These are phyloP conservation scores for Cylindroiulus punctatus DNA, from an alignment of 2,888 invertebrate species.

Conservation along the genomic window DNA sequence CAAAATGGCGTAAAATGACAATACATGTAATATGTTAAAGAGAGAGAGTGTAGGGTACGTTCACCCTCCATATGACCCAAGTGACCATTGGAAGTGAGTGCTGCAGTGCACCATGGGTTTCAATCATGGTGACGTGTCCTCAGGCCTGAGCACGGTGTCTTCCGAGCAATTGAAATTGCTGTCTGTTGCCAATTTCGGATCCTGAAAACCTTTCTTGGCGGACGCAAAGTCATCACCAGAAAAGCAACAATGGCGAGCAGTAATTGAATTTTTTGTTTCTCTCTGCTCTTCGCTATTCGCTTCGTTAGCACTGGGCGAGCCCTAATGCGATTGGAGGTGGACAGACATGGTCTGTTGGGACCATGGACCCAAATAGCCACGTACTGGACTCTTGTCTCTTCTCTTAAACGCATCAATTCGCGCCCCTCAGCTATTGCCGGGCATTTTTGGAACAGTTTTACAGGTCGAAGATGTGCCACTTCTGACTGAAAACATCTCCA, in stretches of 20 bases:
- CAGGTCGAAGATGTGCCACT: not conserved
- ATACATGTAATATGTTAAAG: too few relatives aligned
- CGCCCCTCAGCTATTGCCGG: not conserved
- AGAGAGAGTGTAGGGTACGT: too few relatives aligned
- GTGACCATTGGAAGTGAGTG: too few relatives aligned
- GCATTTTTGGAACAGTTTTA: not conserved
- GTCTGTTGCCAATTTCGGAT: not conserved
- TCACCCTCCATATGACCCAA: too few relatives aligned
- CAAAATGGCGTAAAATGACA: too few relatives aligned
- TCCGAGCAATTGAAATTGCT: not conserved
- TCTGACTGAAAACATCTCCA: not conserved
- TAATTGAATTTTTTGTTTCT: slow-evolving; percentile 7
- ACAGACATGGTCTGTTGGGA: slow-evolving; percentile 2
- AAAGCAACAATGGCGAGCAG: slow-evolving; percentile 11
- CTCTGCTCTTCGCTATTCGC: not conserved
- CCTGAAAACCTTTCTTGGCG: slow-evolving; percentile 9
- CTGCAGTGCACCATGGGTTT: too few relatives aligned
- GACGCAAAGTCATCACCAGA: slow-evolving; percentile 19
- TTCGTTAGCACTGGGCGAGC: not conserved
- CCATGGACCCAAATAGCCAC: not conserved
- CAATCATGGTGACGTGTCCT: too few relatives aligned
- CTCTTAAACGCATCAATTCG: slow-evolving; percentile 21
- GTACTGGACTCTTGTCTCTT: slow-evolving; percentile 17
- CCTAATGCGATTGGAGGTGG: slow-evolving; percentile 9
- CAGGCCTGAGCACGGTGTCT: too few relatives aligned